Percentiles rank a stretch among this genome's conserved stretches.
Evolutionary conservation across 2,888 invertebrate species (phyloP).

Genomic region (Meteorus colon): DNA sequence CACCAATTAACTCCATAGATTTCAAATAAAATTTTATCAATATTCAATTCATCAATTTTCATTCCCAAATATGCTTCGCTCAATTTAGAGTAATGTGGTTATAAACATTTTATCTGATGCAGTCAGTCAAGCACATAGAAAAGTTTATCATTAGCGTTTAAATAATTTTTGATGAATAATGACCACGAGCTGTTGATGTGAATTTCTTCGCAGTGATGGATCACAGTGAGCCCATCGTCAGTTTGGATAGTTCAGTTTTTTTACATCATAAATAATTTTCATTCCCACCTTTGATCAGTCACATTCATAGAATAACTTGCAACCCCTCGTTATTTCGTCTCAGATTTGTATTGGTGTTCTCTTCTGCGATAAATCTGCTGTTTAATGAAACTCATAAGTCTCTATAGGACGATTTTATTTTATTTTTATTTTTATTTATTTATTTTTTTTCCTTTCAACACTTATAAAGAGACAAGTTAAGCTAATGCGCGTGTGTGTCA

Average conservation of each 20-base stretch:
- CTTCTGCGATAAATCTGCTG: not conserved
- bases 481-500: conserved; percentile 56
- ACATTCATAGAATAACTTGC: not conserved
- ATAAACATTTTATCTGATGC: too few species aligned
- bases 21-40: too few species aligned
- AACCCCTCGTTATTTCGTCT: not conserved
- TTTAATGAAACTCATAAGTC: conserved; percentile 18
- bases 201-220: conserved; percentile 36
- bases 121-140: too few species aligned
- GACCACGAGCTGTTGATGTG: too few species aligned
- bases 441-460: conserved; percentile 55
- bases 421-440: conserved; percentile 31
- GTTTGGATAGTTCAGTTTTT: too few species aligned
- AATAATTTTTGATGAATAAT: too few species aligned
- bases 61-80: too few species aligned
- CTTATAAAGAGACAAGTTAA: conserved; percentile 64
- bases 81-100: too few species aligned
- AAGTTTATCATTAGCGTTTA: too few species aligned
- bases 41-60: too few species aligned
- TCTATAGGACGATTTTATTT: conserved; percentile 28
- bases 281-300: not conserved
- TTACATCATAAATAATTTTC: not conserved
- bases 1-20: not conserved
- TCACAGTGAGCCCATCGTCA: conserved; percentile 58
- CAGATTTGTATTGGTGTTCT: not conserved